Conservation (phyloP, 2,888 invertebrate species). For the Yponomeuta sedellus region DNA sequence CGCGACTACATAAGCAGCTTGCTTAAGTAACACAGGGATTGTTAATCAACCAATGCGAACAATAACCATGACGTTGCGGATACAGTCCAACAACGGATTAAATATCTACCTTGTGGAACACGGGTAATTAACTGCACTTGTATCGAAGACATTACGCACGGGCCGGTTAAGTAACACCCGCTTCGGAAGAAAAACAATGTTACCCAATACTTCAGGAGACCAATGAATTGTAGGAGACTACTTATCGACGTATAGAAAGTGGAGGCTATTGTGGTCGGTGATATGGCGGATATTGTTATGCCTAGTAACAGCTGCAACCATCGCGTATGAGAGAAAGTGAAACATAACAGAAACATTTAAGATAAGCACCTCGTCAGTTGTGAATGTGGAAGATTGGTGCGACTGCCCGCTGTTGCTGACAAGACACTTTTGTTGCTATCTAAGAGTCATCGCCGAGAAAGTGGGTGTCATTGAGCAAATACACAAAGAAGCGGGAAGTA, state of each 20-base stretch:
- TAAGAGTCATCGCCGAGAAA: neutral
- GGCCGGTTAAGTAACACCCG: slow-evolving; percentile 9
- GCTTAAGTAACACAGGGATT: neutral
- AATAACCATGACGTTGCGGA: slow-evolving; percentile 15
- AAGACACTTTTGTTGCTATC: slow-evolving; percentile 1
- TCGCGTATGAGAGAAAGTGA: slow-evolving; percentile 11
- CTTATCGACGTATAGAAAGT: slow-evolving; percentile 11
- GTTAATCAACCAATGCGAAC: neutral
- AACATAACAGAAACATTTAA: neutral
- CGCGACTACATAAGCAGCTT: neutral
- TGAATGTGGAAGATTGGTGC: slow-evolving; percentile 1
- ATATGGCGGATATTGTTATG: slow-evolving; percentile 10
- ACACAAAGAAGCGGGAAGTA: neutral
- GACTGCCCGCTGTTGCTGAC: neutral
- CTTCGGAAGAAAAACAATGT: slow-evolving; percentile 10
- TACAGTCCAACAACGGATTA: slow-evolving; percentile 10
- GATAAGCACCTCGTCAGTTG: neutral
- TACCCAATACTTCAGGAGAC: slow-evolving; percentile 5
- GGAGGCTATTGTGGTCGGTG: neutral
- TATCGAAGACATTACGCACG: slow-evolving; percentile 8
- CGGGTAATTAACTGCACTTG: slow-evolving; percentile 10
- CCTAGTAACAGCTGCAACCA: slow-evolving; percentile 8
- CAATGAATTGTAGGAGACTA: neutral
- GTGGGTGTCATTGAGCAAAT: neutral
- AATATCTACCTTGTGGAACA: slow-evolving; percentile 8